Conservation (phyloP, 2,888 invertebrate species). For the Ormia ochracea region DNA sequence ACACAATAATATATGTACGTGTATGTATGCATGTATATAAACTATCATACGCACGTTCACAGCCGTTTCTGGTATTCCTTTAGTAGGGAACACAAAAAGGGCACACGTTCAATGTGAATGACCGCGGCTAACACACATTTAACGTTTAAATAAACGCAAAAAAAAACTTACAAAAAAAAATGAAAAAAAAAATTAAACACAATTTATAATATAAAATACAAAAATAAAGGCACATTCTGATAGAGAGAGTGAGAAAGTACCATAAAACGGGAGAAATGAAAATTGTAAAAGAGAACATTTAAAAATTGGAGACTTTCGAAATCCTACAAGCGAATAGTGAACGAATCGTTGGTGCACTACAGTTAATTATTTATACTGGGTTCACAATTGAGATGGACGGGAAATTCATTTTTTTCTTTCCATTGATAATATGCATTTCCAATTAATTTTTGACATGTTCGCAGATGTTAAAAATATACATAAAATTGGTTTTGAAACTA, state of each 20-base stretch:
- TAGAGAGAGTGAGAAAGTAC: conserved; percentile 2
- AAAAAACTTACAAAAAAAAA: conserved; percentile 49
- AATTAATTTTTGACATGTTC: too few species aligned
- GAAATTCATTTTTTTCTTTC: too few species aligned
- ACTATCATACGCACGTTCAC: too few species aligned
- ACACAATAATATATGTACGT: too few species aligned
- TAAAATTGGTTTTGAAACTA: too few species aligned
- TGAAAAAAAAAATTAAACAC: conserved; percentile 40
- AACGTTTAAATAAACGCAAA: conserved; percentile 65
- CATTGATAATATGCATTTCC: too few species aligned
- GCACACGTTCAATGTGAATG: conserved; percentile 74
- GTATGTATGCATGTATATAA: too few species aligned
- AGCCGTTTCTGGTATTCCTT: not conserved
- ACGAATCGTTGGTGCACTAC: too few species aligned
- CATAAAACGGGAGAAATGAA: conserved; percentile 42
- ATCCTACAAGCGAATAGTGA: too few species aligned
- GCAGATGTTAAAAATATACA: too few species aligned
- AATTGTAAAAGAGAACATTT: conserved; percentile 5
- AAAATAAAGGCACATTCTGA: not conserved
- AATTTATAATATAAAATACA: conserved; percentile 1
- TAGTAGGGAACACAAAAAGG: conserved; percentile 64
- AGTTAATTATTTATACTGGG: too few species aligned
- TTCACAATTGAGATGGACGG: too few species aligned
- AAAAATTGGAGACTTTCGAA: not conserved
- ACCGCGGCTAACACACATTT: conserved; percentile 76